phyloP scores from a whole-genome alignment of 2,113 vertebrate species.

The Petroica traversi region DNA sequence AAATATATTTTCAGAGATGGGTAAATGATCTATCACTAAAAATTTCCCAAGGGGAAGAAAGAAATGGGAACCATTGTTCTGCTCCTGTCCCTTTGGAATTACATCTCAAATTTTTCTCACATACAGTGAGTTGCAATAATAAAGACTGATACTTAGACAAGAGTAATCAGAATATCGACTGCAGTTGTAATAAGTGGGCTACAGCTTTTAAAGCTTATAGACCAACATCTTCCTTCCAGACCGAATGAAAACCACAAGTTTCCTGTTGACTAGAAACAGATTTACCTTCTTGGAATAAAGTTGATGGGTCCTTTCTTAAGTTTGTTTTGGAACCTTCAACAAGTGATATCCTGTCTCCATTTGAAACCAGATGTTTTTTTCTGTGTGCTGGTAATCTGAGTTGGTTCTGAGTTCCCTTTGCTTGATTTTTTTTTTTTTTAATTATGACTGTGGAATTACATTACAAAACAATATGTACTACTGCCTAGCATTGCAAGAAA shows the following conservation, averaged over 20 bases:
- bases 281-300: neutral
- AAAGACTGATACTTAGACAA: neutral
- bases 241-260: accelerated
- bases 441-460: neutral
- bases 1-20: neutral
- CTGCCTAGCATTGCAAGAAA: neutral
- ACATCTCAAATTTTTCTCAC: neutral
- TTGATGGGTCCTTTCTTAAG: neutral
- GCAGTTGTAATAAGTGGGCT: neutral
- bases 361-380: neutral
- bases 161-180: neutral
- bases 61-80: neutral
- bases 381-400: neutral
- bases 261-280: neutral
- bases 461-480: neutral
- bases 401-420: neutral
- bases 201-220: neutral
- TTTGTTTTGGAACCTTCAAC: neutral
- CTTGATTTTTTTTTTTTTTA: neutral
- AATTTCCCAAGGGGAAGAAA: neutral
- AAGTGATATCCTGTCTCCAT: neutral
- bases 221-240: neutral
- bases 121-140: neutral
- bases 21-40: neutral
- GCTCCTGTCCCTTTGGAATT: neutral